Evolutionary conservation across 2,888 invertebrate genomes (phyloP), one percentile per base, ranked within the genome.

Genomic region (Eledona agricola): DNA sequence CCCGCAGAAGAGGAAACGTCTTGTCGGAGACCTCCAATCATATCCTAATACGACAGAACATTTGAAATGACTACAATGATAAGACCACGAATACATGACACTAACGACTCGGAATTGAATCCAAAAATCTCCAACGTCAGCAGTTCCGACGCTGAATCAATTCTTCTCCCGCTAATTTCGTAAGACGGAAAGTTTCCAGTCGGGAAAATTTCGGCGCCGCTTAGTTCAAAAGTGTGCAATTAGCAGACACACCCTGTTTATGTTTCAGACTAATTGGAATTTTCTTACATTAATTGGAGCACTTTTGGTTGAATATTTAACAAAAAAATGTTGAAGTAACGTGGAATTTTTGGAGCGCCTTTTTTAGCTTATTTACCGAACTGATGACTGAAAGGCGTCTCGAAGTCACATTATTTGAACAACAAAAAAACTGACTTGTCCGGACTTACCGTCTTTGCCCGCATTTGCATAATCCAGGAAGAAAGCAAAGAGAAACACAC

Each of bases 401-500:
- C n/a, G n/a, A n/a, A n/a, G n/a, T n/a, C n/a, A n/a, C n/a, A n/a
- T n/a, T n/a, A n/a, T n/a, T n/a, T n/a, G n/a, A n/a, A n/a, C n/a
- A n/a, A n/a, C n/a, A n/a, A n/a, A n/a, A n/a, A n/a, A n/a, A n/a
- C n/a, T n/a, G n/a, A n/a, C n/a, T n/a, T n/a, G n/a, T n/a, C 7
- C 13, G 5, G 10, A 54, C 63, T 65, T 54, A 65, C 65, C 65
- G 49, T 65, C 65, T 60, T 64, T 65, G 46, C 59, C 67, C 10
- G 64, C 66, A 34, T 49, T 49, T 26, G 35, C 63, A 54, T 59
- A 58, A 59, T 62, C 61, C 53, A 59, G 31, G 15, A 59, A 38
- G 52, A 60, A 59, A 57, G 61, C 55, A 51, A 62, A 32, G 38
- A 51, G 26, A 37, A 43, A 40, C 51, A 57, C 37, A 57, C 49